A percentile compares a stretch with the other conserved stretches of the same genome.
phyloP scores from a whole-genome alignment of 2,113 vertebrate species.

The Ochotona curzoniae region DNA sequence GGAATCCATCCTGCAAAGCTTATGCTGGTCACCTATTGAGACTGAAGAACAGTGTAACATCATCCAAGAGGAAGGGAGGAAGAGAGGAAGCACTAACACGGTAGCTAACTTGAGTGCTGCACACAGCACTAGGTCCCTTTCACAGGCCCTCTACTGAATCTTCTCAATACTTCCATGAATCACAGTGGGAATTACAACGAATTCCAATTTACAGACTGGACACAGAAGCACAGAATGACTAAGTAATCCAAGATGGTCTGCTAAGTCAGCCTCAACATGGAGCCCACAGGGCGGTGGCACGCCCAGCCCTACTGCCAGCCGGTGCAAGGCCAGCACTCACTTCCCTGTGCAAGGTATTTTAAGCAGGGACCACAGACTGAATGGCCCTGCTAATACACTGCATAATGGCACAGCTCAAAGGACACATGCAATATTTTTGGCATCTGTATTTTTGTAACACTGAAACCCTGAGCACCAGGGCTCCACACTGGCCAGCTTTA shows the following conservation, averaged over 20 bases:
- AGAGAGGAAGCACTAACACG: fast-evolving
- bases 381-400: neutral
- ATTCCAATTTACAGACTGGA: neutral
- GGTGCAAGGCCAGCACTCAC: neutral
- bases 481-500: neutral
- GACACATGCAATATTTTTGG: neutral
- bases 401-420: neutral
- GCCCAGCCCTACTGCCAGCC: no score
- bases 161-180: neutral
- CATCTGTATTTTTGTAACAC: neutral
- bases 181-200: neutral
- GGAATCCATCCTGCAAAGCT: neutral
- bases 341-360: no score
- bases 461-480: neutral
- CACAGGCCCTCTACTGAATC: neutral
- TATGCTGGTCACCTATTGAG: neutral
- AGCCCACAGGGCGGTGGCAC: neutral
- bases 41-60: neutral
- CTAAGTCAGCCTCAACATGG: neutral
- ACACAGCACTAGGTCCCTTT: no score
- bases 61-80: fast-evolving
- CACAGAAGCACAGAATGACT: neutral
- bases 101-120: neutral
- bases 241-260: neutral
- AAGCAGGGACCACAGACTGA: fast-evolving